phyloP scores from a whole-genome alignment of 2,113 vertebrate species.

The Pterophyllum scalare region DNA sequence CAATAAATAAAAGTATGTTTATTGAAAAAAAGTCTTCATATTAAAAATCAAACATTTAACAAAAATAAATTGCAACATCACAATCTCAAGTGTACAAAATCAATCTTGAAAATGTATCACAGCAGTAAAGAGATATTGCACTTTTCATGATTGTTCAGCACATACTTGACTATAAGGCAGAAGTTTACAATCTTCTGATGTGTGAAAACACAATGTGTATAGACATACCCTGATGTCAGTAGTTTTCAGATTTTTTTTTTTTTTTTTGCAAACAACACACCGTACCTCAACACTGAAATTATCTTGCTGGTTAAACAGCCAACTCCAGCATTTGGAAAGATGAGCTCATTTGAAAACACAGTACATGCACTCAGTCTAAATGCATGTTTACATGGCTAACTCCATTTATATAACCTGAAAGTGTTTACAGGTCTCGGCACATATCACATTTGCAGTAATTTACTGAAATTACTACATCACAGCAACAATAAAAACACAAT shows the following conservation, averaged over 20 bases:
- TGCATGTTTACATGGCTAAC: conserved; percentile 51
- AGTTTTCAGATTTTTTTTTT: neutral
- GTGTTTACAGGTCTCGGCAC: conserved; percentile 58
- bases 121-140: conserved; percentile 67
- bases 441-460: conserved; percentile 33
- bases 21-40: conserved; percentile 62
- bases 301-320: conserved; percentile 11
- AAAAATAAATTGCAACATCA: conserved; percentile 60
- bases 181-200: conserved; percentile 48
- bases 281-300: neutral
- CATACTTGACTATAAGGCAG: conserved; percentile 67
- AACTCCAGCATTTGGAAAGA: conserved; percentile 67
- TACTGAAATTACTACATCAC: conserved; percentile 21
- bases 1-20: conserved; percentile 75
- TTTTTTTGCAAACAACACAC: conserved; percentile 1
- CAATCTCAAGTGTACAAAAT: conserved; percentile 72
- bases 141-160: conserved; percentile 65
- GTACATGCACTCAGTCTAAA: conserved; percentile 34
- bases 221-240: conserved; percentile 33
- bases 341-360: conserved; percentile 43
- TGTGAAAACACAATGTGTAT: conserved; percentile 36
- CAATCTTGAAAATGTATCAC: conserved; percentile 56
- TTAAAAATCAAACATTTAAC: conserved; percentile 50
- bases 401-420: conserved; percentile 56
- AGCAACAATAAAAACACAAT: conserved; percentile 18